phyloP scores from a whole-genome alignment of 2,888 invertebrate genomes.

The Aricia artaxerxes region DNA sequence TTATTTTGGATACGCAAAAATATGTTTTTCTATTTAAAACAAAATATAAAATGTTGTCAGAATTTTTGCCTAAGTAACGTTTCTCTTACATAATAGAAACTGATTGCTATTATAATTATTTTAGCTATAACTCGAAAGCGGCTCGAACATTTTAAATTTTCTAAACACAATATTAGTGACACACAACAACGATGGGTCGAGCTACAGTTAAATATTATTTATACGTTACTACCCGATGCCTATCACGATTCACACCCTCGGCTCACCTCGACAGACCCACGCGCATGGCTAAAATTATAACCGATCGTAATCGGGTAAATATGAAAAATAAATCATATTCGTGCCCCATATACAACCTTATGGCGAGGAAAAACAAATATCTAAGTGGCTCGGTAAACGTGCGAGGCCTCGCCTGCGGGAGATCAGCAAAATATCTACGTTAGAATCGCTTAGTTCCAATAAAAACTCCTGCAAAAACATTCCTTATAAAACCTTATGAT shows the following conservation, averaged over 20 bases:
- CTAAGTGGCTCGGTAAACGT: constrained; percentile 6
- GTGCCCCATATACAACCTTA: background rate
- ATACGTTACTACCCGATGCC: background rate
- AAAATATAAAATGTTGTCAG: too few relatives aligned
- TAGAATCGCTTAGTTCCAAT: constrained; percentile 22
- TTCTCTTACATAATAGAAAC: too few relatives aligned
- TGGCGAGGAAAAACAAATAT: background rate
- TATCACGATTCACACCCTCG: constrained; percentile 1
- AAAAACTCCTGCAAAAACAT: constrained; percentile 11
- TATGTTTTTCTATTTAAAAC: too few relatives aligned
- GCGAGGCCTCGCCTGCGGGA: constrained; percentile 12
- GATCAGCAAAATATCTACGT: background rate
- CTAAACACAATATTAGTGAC: too few relatives aligned
- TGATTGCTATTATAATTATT: too few relatives aligned
- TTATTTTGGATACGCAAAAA: too few relatives aligned
- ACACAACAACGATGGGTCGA: background rate
- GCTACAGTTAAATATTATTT: background rate
- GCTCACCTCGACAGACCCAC: background rate
- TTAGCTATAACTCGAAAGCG: too few relatives aligned
- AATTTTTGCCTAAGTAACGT: too few relatives aligned
- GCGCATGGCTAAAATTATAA: constrained; percentile 1
- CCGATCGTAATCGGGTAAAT: background rate
- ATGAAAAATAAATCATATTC: constrained; percentile 11
- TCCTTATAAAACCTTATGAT: background rate
- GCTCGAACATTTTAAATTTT: too few relatives aligned